phyloP scores from a whole-genome alignment of 1,140 invertebrate genomes.

The Drosophila pseudoananassae region DNA sequence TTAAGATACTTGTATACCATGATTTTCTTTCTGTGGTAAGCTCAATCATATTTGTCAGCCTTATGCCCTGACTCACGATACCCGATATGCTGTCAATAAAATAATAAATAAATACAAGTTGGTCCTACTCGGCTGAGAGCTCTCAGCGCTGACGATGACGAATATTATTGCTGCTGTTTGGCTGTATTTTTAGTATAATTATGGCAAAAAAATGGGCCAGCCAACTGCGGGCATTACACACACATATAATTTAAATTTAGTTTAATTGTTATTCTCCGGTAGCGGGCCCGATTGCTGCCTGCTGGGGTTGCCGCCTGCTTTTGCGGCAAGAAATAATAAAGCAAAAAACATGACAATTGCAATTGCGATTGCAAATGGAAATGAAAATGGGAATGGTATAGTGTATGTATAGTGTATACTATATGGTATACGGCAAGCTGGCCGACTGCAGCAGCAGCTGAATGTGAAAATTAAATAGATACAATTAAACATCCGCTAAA shows the following conservation, averaged over 20 bases:
- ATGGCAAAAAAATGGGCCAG: constrained; percentile 53
- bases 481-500: constrained; percentile 83
- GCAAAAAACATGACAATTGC: constrained; percentile 71
- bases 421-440: constrained; percentile 53
- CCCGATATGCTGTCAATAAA: constrained; percentile 22
- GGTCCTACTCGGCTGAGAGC: constrained; percentile 4
- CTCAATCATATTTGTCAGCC: constrained; percentile 29
- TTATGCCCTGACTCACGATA: constrained; percentile 23
- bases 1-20: background rate
- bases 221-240: constrained; percentile 69
- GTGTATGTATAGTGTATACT: constrained; percentile 19
- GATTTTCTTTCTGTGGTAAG: background rate
- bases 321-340: constrained; percentile 63
- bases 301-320: constrained; percentile 31
- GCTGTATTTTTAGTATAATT: constrained; percentile 79
- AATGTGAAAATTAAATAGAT: constrained; percentile 82
- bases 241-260: constrained; percentile 83
- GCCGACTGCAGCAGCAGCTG: constrained; percentile 35
- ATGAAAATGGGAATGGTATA: constrained; percentile 20
- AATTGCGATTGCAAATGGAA: constrained; percentile 47
- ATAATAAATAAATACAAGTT: constrained; percentile 54
- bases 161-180: constrained; percentile 42
- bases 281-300: constrained; percentile 31
- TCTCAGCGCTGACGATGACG: constrained; percentile 56
- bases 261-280: constrained; percentile 83